Base-by-base conservation (phyloP, 2,113 vertebrate species). In the Laterallus jamaicensis region DNA sequence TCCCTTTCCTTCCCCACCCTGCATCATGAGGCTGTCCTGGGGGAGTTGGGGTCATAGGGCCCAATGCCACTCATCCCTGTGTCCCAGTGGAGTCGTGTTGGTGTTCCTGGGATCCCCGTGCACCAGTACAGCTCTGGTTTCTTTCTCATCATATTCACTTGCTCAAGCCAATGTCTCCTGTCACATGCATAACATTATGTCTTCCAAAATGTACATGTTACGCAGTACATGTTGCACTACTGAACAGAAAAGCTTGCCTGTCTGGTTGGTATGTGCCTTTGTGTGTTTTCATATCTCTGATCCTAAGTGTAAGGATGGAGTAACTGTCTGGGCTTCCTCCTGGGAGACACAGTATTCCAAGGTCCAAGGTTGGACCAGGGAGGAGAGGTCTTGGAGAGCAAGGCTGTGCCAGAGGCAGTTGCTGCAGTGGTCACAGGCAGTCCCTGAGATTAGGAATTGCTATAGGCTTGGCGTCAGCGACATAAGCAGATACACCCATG, bases 191-290 rank as follows among this genome's bases (percentile, higher is more conserved):
- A 18, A 18, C 20, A 15, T 76, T 66, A 32, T 54, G 67, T 10
- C 70, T 82, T 92, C 67, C 79, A 82, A 90, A 90, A 85, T 7
- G 62, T 50, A 77, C 74, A 64, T 70, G 64, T 69, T 66, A 26
- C 0, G 0, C 63, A 37, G 59, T 2, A 1, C 60, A 37, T 2
- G 0, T 86, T 56, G 80, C 17, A 5, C 32, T 82, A 25, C 40
- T 22, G 55, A 67, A n/a, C 60, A 82, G 39, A 75, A 86, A 63
- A 88, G 59, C 3, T 2, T 80, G 63, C 63, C 59, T 77, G 59
- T 39, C 35, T 50, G 6, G 24, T 9, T 32, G 40, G 8, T 54
- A 8, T 12, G 58, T 49, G 54, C 71, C 44, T 93, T 21, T 17
- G 0, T 21, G 32, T 39, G 50, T 10, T 82, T 80, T 54, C 31